Base-by-base conservation (phyloP, 2,797 vertebrate genomes). In the Spea hammondii region DNA sequence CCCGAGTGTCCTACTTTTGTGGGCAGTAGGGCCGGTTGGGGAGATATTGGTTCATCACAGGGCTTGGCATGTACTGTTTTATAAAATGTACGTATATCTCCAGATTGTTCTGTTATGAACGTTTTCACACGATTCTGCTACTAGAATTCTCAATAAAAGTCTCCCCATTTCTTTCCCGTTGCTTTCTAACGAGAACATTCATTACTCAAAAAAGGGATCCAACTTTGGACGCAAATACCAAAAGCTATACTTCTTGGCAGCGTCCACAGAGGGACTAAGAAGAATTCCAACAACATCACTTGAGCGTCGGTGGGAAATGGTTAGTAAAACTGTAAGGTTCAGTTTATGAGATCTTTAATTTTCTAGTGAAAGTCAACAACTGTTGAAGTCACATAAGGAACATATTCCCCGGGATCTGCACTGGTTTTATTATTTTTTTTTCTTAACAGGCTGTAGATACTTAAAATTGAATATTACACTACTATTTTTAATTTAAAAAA, bases 401-500 rank as follows among this genome's bases (percentile, higher is more conserved):
- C 77, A 66, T 77, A 67, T 77, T 77, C 53, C 53, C 13, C 65
- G 17, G 62, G 69, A 74, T 46, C 11, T 69, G 74, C 70, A 60
- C 70, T 65, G 64, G 68, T 77, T 59, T 72, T 72, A 66, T 53
- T 1, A 7, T 11, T 11, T 53, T 53, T 51, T 53, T 53, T 62
- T 12, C 17, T 53, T 69, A 32, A 32, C 32, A 64, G 65, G 70
- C 53, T 77, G 65, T 60, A 70, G 44, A 69, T 64, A 67, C 74
- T 74, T 62, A 50, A 77, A 68, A 51, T 64, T 74, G 65, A 64
- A 84, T 72, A 17, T 8, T 72, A 65, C 62, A 79, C 17, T 64
- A 70, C 83, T 87, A 80, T 84, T 86, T 87, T 79, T 82, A 84
- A 84, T 60, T 13, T 46, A 17, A 17, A 17, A 17, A 17, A 70